A percentile compares a stretch with the other conserved stretches of the same genome.
Evolutionary conservation across 2,797 vertebrate genomes (phyloP).

Genomic region (Paramormyrops hopkinsi): DNA sequence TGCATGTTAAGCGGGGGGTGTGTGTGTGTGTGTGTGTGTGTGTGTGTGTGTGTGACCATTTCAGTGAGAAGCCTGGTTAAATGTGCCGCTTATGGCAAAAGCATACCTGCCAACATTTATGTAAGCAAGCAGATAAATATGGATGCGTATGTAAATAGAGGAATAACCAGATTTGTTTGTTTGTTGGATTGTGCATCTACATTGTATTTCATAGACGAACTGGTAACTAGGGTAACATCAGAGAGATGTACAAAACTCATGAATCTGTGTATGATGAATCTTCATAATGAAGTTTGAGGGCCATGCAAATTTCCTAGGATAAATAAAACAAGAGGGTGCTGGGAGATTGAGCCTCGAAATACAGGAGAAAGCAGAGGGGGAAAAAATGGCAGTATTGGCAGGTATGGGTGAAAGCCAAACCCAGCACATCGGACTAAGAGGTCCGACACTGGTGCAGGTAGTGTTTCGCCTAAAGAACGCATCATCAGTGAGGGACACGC

Average conservation of each 20-base stretch:
- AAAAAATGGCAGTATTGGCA: not conserved
- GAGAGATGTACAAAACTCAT: not conserved
- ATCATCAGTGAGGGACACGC: slow-evolving; percentile 50
- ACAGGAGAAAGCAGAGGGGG: not conserved
- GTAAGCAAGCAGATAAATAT: not conserved
- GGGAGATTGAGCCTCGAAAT: not conserved
- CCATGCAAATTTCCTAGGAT: not conserved
- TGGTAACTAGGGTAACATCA: not conserved
- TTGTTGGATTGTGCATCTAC: not conserved
- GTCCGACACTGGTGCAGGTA: not conserved
- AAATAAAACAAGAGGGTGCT: not conserved
- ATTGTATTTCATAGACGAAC: not conserved
- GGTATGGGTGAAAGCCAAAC: not conserved
- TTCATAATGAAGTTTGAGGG: not conserved
- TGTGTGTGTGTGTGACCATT: not conserved
- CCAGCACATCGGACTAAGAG: not conserved
- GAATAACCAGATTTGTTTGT: not conserved
- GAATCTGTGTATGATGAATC: not conserved
- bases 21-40: not conserved
- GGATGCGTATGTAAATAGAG: not conserved
- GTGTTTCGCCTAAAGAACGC: not conserved
- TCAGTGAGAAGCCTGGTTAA: slow-evolving; percentile 8
- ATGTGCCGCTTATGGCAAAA: slow-evolving; percentile 12
- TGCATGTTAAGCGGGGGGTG: slow-evolving; percentile 39
- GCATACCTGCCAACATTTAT: not conserved